Percentiles rank a stretch among this genome's conserved stretches.
Evolutionary conservation across 2,888 invertebrate genomes (phyloP).

Genomic region (Brenthis daphne): DNA sequence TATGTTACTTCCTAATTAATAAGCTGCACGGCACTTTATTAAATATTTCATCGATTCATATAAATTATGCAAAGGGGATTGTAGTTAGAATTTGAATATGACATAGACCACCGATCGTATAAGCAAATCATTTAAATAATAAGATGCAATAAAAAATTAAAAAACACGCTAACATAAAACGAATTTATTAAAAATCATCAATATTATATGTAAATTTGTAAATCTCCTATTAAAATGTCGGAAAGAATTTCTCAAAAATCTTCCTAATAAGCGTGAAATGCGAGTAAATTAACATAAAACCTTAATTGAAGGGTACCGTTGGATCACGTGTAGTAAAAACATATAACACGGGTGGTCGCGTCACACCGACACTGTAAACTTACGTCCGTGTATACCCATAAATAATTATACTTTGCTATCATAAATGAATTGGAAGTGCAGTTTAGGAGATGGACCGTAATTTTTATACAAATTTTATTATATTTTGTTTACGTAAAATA

Average conservation of each 20-base stretch:
- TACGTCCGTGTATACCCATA: conserved; percentile 50
- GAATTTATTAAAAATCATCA: not conserved
- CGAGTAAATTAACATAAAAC: conserved; percentile 29
- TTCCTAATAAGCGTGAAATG: conserved; percentile 30
- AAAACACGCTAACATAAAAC: not conserved
- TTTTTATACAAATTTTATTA: no score
- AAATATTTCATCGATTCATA: not conserved
- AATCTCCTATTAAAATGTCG: conserved; percentile 20
- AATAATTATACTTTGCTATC: conserved; percentile 64
- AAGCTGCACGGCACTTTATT: not conserved
- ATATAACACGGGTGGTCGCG: conserved; percentile 49
- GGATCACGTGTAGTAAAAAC: conserved; percentile 40
- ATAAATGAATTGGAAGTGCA: conserved; percentile 46
- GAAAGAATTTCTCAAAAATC: conserved; percentile 23
- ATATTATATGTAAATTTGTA: conserved; percentile 5
- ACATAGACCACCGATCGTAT: not conserved
- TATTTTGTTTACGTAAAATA: no score
- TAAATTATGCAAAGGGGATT: no score
- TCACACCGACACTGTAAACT: conserved; percentile 15
- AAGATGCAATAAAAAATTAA: conserved; percentile 8
- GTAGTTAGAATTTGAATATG: not conserved
- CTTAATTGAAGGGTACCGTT: conserved; percentile 32
- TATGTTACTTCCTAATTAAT: no score
- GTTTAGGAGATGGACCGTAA: not conserved
- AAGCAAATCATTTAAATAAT: not conserved